Base-by-base conservation (phyloP, 1,140 invertebrate species). In the Antheraea mylitta region DNA sequence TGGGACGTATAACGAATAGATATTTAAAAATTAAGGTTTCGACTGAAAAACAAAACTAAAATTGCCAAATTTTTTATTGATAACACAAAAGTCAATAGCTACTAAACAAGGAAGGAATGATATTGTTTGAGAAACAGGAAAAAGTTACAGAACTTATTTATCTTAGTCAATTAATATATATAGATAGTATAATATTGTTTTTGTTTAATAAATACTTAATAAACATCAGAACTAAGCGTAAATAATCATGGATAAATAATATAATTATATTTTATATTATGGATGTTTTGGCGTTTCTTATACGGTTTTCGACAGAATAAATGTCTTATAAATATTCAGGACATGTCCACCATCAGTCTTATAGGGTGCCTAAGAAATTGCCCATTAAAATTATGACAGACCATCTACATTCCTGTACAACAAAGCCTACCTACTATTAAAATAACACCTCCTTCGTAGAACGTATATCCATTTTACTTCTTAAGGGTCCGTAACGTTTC, bases 381-480 rank as follows among this genome's bases (percentile, higher is more conserved):
- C 72, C 89, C 84, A 89, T 89, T 91, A 90, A 87, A 88, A 80
- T 84, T 91, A 90, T 90, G 88, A 91, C 88, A 86, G 82, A 85
- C 86, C 81, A 86, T 89, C 89, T 85, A 91, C 85, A 90, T 91
- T 91, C 87, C 87, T 86, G 81, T 79, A 82, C 86, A 90, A 91
- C 89, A 91, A 91, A 89, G 83, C 79, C 80, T 79, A 79, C 78
- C 83, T 87, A 83, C 87, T 85, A 90, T 89, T 86, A 89, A 89
- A 89, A 90, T 89, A 90, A 91, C 87, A 91, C 87, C 89, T 85
- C 76, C 81, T 90, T 89, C 87, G 86, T 86, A 87, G 83, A 90
- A 89, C 82, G 80, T 86, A 86, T 88, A 83, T 87, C 88, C 83
- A 85, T 88, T 90, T 90, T 86, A 86, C 86, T 86, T 87, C 85